Evolutionary conservation across 2,797 vertebrate species (phyloP).

Genomic region (Hoplostethus mediterraneus): DNA sequence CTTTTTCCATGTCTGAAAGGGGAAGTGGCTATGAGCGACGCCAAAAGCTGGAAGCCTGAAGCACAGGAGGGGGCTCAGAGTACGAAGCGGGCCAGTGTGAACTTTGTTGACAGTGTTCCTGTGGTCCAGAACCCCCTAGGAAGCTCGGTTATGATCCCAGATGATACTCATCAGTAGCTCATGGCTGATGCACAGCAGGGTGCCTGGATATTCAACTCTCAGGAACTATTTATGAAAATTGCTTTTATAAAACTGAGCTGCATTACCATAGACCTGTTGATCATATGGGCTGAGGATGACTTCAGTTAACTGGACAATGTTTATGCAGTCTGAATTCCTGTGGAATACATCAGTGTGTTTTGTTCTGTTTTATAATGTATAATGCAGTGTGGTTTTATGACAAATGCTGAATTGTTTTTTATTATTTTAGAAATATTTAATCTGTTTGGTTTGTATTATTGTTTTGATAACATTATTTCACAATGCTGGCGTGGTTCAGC

Average conservation of each 20-base stretch:
- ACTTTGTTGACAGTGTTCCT: constrained; percentile 60
- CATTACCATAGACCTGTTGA: background rate
- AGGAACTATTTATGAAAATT: constrained; percentile 24
- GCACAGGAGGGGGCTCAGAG: constrained; percentile 32
- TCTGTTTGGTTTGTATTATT: background rate
- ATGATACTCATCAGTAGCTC: constrained; percentile 38
- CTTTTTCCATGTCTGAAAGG: constrained; percentile 50
- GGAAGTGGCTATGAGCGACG: constrained; percentile 48
- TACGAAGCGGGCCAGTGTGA: constrained; percentile 9
- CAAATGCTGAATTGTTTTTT: background rate
- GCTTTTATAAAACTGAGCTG: constrained; percentile 29
- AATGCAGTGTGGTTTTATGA: constrained; percentile 29
- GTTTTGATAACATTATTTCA: constrained; percentile 2
- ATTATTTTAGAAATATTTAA: background rate
- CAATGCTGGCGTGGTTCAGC: background rate
- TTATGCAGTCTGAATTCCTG: constrained; percentile 24
- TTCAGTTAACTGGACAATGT: constrained; percentile 16
- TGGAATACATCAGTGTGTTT: constrained; percentile 15
- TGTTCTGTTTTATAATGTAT: constrained; percentile 6
- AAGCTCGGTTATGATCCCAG: constrained; percentile 70
- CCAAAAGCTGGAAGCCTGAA: constrained; percentile 44
- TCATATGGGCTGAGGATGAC: constrained; percentile 10
- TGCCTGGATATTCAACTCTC: constrained; percentile 23
- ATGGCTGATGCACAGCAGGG: background rate
- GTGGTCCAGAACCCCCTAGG: constrained; percentile 75